A percentile compares a stretch with the other conserved stretches of the same genome.
Conservation (phyloP, 23 tunicate species). For the Halocynthia roretzi region DNA sequence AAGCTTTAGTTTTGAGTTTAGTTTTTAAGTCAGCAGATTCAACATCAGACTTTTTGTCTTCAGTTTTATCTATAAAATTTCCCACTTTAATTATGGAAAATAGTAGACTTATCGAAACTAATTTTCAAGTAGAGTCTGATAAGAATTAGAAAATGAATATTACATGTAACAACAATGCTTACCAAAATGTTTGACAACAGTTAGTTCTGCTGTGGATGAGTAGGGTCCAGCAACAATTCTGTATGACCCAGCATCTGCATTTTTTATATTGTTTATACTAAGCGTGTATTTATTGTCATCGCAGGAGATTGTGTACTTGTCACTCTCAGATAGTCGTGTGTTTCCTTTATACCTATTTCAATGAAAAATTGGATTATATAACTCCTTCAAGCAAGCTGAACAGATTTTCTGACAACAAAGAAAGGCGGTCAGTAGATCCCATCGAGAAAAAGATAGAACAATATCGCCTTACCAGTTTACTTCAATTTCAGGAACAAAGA, state of each 20-base stretch:
- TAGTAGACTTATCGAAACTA: too few relatives aligned
- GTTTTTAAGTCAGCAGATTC: too few relatives aligned
- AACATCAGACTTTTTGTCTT: too few relatives aligned
- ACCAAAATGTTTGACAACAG: slow-evolving; percentile 15
- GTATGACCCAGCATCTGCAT: slow-evolving; percentile 59
- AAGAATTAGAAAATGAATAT: not conserved
- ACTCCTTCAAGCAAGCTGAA: not conserved
- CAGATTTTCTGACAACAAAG: not conserved
- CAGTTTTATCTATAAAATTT: too few relatives aligned
- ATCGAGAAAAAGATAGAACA: not conserved
- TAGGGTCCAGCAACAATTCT: slow-evolving; percentile 81
- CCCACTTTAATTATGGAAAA: too few relatives aligned
- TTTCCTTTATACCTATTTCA: slow-evolving; percentile 70
- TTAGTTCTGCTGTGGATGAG: slow-evolving; percentile 48
- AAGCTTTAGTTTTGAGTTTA: too few relatives aligned
- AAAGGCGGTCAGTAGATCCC: not conserved
- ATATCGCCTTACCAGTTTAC: slow-evolving; percentile 64
- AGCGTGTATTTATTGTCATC: slow-evolving; percentile 59
- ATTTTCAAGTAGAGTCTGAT: too few relatives aligned
- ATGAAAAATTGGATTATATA: not conserved
- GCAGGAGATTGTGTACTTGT: slow-evolving; percentile 57
- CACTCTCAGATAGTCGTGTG: slow-evolving; percentile 43
- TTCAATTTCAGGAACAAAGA: slow-evolving; percentile 83
- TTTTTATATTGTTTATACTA: slow-evolving; percentile 51
- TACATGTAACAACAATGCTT: not conserved